Evolutionary conservation across 2,113 vertebrate genomes (phyloP).

Genomic region (Spizaetus ornatus): DNA sequence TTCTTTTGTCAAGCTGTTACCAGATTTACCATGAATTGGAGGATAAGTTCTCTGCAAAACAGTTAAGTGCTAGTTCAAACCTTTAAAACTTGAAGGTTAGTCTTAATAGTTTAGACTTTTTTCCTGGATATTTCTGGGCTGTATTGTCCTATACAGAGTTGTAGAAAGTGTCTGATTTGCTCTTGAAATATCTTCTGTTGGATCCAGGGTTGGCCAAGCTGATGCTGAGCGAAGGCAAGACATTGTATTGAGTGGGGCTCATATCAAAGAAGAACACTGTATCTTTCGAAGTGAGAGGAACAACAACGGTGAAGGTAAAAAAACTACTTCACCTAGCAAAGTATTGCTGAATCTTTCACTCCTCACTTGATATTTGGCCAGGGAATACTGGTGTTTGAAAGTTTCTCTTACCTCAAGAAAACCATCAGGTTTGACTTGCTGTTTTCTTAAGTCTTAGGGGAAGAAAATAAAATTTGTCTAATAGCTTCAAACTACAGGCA

Average conservation of each 20-base stretch:
- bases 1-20: neutral
- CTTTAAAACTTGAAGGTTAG: neutral
- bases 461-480: neutral
- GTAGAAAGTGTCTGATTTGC: neutral
- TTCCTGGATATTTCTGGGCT: accelerated
- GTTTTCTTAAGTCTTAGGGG: neutral
- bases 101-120: neutral
- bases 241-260: slow-evolving; percentile 95
- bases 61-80: neutral
- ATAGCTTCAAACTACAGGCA: neutral
- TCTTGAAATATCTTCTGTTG: neutral
- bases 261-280: slow-evolving; percentile 97
- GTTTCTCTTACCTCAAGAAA: neutral
- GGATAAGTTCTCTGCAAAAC: neutral
- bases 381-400: neutral
- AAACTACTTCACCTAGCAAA: neutral
- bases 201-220: slow-evolving; percentile 91
- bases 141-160: neutral
- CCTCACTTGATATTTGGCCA: neutral
- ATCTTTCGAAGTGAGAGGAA: slow-evolving; percentile 92
- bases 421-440: neutral
- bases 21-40: too few species aligned
- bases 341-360: neutral
- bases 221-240: slow-evolving; percentile 94
- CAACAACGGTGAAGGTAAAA: slow-evolving; percentile 85